Conservation (phyloP, 1,140 invertebrate genomes). For the Chrysoperla carnea region DNA sequence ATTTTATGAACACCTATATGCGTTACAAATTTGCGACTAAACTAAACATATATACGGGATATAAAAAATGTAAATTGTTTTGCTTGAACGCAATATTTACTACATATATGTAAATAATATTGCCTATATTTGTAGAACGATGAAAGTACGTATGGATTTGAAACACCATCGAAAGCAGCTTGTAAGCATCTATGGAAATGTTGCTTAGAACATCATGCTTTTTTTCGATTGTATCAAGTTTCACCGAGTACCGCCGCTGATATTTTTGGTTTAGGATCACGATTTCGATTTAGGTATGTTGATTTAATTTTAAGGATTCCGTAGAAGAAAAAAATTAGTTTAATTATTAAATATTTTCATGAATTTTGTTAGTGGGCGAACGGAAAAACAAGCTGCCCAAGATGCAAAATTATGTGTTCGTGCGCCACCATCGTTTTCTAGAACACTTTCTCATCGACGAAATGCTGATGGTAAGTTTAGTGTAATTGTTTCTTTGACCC, state of each 20-base stretch:
- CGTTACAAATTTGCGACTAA: no score
- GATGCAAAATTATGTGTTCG: constrained; percentile 37
- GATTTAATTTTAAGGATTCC: constrained; percentile 13
- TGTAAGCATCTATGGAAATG: constrained; percentile 98
- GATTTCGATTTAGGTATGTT: constrained; percentile 45
- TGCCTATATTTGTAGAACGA: constrained; percentile 50
- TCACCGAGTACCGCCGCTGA: constrained; percentile 47
- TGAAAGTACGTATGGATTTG: constrained; percentile 88
- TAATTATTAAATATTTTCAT: constrained; percentile 1
- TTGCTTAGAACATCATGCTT: constrained; percentile 94
- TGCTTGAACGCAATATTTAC: no score
- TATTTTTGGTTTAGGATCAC: constrained; percentile 51
- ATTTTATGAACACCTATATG: no score
- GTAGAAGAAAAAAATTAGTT: background rate
- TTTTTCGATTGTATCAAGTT: constrained; percentile 81
- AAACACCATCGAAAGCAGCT: constrained; percentile 82
- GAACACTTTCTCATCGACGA: constrained; percentile 73
- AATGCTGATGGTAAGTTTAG: constrained; percentile 37
- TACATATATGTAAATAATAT: background rate
- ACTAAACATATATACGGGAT: no score
- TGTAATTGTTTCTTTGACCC: no score
- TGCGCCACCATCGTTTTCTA: constrained; percentile 65
- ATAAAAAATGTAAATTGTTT: no score
- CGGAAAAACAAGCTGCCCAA: constrained; percentile 41
- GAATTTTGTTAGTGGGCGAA: constrained; percentile 35